These are phyloP conservation scores for Podargus strigoides DNA, from an alignment of 2,797 vertebrate genomes.

Conservation along the genomic window DNA sequence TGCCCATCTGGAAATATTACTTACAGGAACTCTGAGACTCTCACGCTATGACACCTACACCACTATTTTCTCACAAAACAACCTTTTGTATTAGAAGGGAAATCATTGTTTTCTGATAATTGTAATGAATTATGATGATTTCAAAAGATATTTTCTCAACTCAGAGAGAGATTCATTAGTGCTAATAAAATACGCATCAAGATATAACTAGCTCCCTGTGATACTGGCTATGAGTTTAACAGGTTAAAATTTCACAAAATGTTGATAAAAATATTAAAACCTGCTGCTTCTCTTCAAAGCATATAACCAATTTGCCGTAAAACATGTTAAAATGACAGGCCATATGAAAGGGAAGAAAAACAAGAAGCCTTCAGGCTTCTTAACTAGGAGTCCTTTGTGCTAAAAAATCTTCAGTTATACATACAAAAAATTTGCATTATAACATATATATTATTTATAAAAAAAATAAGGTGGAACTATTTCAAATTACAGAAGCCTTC, in stretches of 20 bases:
- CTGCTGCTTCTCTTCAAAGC: slow-evolving; percentile 17
- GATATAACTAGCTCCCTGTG: not conserved
- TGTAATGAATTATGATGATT: slow-evolving; percentile 25
- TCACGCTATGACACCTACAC: not conserved
- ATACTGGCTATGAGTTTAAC: not conserved
- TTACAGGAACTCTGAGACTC: not conserved
- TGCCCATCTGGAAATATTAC: slow-evolving; percentile 31
- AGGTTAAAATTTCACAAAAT: slow-evolving; percentile 29
- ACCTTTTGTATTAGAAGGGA: slow-evolving; percentile 6
- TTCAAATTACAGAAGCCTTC: slow-evolving; percentile 29
- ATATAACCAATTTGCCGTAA: not conserved
- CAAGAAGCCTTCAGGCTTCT: not conserved
- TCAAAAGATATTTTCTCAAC: slow-evolving; percentile 6
- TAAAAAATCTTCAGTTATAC: not conserved
- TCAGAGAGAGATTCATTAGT: slow-evolving; percentile 18
- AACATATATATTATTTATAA: slow-evolving; percentile 32
- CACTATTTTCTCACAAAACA: slow-evolving; percentile 36
- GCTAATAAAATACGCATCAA: not conserved
- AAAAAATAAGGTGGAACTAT: slow-evolving; percentile 46
- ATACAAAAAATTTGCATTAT: not conserved
- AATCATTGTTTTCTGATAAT: slow-evolving; percentile 33
- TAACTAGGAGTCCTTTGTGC: not conserved
- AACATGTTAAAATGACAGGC: not conserved
- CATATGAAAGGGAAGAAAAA: not conserved
- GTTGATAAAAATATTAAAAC: slow-evolving; percentile 26